Conservation (phyloP, 2,113 vertebrate species). For the Theristicus caerulescens region DNA sequence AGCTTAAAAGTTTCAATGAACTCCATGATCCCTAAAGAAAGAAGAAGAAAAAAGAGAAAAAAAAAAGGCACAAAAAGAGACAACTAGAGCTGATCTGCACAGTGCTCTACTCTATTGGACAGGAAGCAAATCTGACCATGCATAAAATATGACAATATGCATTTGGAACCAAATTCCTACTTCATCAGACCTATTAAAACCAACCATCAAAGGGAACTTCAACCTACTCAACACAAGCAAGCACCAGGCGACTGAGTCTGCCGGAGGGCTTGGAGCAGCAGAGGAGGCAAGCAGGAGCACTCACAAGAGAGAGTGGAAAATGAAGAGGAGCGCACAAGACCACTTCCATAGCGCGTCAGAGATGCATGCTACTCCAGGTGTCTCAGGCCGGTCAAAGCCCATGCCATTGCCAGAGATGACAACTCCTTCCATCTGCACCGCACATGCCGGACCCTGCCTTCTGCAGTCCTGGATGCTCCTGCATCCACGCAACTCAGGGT, state of each 20-base stretch:
- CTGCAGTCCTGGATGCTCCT: background rate
- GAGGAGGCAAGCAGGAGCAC: background rate
- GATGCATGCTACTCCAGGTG: background rate
- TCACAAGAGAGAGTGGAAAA: background rate
- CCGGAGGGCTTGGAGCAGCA: background rate
- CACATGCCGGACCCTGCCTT: accelerated
- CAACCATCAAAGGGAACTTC: background rate
- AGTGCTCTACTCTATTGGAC: background rate
- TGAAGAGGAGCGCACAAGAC: background rate
- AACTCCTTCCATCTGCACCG: background rate
- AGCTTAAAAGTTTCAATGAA: background rate
- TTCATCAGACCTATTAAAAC: background rate
- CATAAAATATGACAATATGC: background rate
- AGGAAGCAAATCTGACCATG: background rate
- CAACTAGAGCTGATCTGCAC: background rate
- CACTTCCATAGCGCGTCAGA: background rate
- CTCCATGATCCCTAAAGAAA: background rate
- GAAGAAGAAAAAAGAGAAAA: too few relatives aligned
- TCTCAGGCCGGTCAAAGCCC: background rate
- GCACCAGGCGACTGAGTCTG: background rate
- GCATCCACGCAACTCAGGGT: background rate
- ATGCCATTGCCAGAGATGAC: background rate
- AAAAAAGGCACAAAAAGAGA: background rate
- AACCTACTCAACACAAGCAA: background rate
- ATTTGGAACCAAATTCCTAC: background rate